These are phyloP conservation scores for Stichodactyla mertensii DNA, from an alignment of 64 coral and sea anemone species.

Conservation along the genomic window DNA sequence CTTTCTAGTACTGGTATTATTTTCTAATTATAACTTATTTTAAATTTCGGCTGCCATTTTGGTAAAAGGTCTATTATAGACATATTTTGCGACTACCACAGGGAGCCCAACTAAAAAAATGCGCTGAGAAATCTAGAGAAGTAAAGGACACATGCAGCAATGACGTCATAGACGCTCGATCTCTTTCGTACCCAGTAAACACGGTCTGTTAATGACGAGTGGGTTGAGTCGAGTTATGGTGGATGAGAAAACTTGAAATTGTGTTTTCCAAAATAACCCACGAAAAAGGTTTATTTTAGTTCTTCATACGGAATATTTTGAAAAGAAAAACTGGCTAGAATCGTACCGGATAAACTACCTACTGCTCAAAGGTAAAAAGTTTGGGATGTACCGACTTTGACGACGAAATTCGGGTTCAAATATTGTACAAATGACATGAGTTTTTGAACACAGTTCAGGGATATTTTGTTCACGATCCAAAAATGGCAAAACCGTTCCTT, in stretches of 20 bases:
- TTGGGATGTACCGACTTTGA: not conserved
- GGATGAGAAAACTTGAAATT: not conserved
- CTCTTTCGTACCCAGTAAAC: not conserved
- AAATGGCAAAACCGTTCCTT: not conserved
- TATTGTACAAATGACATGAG: not conserved
- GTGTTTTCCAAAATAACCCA: not conserved
- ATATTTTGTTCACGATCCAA: not conserved
- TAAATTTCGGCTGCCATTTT: too few species aligned
- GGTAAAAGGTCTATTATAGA: too few species aligned
- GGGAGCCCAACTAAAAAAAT: too few species aligned
- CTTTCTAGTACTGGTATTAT: too few species aligned
- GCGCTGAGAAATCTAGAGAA: too few species aligned
- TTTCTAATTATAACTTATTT: too few species aligned
- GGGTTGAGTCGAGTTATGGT: not conserved
- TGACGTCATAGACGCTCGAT: too few species aligned
- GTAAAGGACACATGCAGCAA: too few species aligned
- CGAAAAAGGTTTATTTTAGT: not conserved
- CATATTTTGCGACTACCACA: too few species aligned
- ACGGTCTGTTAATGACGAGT: not conserved
- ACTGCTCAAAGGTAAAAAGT: not conserved
- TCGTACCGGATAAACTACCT: not conserved
- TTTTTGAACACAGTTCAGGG: not conserved
- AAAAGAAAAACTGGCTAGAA: not conserved
- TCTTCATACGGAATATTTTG: not conserved
- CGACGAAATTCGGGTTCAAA: not conserved